Evolutionary conservation across 2,113 vertebrate genomes (phyloP).

Genomic region (Triplophysa tibetana): DNA sequence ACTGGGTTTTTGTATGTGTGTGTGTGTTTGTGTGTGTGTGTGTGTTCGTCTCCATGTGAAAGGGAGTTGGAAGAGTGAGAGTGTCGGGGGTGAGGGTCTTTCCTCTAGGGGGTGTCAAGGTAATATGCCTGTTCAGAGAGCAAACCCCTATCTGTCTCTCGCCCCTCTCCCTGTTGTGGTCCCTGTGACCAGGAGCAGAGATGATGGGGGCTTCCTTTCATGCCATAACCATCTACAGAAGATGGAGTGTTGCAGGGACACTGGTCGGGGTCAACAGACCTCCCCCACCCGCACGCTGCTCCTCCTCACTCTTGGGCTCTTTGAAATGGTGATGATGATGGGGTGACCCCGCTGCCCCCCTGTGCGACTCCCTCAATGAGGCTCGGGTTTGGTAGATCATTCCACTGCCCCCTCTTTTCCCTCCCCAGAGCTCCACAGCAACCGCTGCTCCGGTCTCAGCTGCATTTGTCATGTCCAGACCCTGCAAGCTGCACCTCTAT

Average conservation of each 20-base stretch:
- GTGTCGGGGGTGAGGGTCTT: constrained; percentile 35
- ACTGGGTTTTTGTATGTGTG: constrained; percentile 7
- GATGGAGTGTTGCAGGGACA: constrained; percentile 45
- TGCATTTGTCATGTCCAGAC: constrained; percentile 49
- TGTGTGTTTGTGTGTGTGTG: constrained; percentile 32
- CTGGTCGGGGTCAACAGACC: constrained; percentile 41
- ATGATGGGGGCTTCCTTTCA: constrained; percentile 39
- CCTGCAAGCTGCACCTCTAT: constrained; percentile 45
- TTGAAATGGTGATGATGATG: constrained; percentile 55
- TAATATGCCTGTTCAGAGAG: constrained; percentile 30
- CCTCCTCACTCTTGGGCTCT: constrained; percentile 26
- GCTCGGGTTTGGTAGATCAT: constrained; percentile 40
- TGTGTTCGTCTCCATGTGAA: constrained; percentile 29
- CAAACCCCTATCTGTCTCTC: not conserved
- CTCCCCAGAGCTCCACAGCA: constrained; percentile 34
- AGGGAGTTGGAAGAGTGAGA: constrained; percentile 12
- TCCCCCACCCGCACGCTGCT: constrained; percentile 3
- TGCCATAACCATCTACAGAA: constrained; percentile 36
- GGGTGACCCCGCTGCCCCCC: constrained; percentile 39
- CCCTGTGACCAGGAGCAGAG: constrained; percentile 19
- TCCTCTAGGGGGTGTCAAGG: constrained; percentile 41
- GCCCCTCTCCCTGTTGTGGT: constrained; percentile 26
- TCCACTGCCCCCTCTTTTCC: constrained; percentile 29
- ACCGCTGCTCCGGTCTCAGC: constrained; percentile 10
- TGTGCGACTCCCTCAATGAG: constrained; percentile 21